Percentiles rank a stretch among this genome's conserved stretches.
phyloP scores from a whole-genome alignment of 2,113 vertebrate genomes.

The Odontophorus gujanensis region DNA sequence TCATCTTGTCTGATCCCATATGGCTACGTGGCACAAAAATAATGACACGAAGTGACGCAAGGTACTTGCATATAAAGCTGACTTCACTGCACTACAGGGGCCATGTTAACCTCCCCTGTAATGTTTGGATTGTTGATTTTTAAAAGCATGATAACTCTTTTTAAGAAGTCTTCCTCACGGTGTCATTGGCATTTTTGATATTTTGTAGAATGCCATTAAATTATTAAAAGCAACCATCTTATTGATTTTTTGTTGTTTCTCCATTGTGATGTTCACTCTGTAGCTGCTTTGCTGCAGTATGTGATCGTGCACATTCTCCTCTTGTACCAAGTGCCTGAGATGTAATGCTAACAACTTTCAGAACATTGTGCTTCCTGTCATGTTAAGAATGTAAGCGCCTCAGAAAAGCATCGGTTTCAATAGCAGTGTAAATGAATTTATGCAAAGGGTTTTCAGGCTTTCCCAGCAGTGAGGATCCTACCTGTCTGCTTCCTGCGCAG shows the following conservation, averaged over 20 bases:
- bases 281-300: background rate
- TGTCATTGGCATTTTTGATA: background rate
- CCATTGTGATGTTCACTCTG: background rate
- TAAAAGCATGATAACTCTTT: background rate
- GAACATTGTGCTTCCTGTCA: background rate
- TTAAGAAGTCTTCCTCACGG: background rate
- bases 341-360: background rate
- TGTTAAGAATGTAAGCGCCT: background rate
- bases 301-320: no score
- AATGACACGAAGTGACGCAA: background rate
- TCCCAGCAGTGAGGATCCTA: background rate
- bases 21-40: background rate
- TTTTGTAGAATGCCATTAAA: background rate
- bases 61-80: background rate
- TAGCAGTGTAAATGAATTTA: background rate
- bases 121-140: background rate
- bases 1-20: conserved; percentile 5
- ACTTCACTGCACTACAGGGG: background rate
- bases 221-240: background rate
- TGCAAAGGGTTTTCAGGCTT: background rate
- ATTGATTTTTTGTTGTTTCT: background rate
- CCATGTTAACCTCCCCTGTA: background rate
- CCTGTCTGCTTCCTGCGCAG: background rate
- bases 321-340: background rate
- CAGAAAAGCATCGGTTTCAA: background rate